A percentile compares a stretch with the other conserved stretches of the same genome.
phyloP scores from a whole-genome alignment of 1,140 invertebrate genomes.

The Bombyx mandarina region DNA sequence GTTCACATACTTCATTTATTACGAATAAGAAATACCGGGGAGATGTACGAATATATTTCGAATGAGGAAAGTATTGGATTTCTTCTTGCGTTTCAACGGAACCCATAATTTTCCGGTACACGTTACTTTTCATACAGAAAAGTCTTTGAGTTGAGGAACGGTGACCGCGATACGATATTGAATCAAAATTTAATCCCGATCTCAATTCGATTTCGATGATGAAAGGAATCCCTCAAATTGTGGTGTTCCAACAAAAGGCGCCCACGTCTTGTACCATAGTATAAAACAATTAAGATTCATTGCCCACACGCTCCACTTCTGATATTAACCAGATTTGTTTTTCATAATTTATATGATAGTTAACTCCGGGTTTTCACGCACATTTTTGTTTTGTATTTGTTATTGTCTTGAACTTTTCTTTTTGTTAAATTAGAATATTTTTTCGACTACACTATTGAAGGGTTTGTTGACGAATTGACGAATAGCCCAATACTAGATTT shows the following conservation, averaged over 20 bases:
- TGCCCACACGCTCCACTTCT: constrained; percentile 38
- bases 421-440: constrained; percentile 16
- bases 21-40: no score
- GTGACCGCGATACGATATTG: neutral
- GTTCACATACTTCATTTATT: no score
- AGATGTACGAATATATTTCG: no score
- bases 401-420: constrained; percentile 28
- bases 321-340: constrained; percentile 51
- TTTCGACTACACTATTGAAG: neutral
- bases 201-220: constrained; percentile 6
- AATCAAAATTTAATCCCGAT: neutral
- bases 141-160: constrained; percentile 2
- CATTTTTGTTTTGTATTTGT: constrained; percentile 29
- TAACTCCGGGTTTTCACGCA: constrained; percentile 25
- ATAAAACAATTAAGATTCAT: constrained; percentile 36
- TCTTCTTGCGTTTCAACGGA: neutral
- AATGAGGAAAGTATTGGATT: no score
- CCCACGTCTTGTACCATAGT: constrained; percentile 15
- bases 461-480: neutral
- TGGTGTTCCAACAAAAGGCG: constrained; percentile 11
- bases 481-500: no score
- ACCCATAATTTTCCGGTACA: constrained; percentile 4
- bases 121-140: constrained; percentile 5
- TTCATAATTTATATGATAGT: constrained; percentile 59
- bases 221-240: constrained; percentile 9